A percentile compares a stretch with the other conserved stretches of the same genome.
Evolutionary conservation across 2,113 vertebrate species (phyloP).

Genomic region (Leiothrix lutea): DNA sequence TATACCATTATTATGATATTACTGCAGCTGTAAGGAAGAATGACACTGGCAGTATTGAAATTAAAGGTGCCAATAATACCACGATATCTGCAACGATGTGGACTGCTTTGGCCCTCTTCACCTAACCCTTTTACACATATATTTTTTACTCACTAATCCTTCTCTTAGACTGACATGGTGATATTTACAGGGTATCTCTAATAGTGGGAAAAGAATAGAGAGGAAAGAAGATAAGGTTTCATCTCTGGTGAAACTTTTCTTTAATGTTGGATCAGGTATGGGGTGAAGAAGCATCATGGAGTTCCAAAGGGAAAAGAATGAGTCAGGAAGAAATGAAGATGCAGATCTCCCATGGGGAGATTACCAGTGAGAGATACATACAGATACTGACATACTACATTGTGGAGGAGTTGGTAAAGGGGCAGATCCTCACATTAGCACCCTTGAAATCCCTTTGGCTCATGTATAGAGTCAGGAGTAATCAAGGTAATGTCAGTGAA

Average conservation of each 20-base stretch:
- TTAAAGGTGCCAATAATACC: neutral
- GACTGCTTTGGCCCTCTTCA: neutral
- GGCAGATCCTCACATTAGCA: neutral
- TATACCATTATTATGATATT: neutral
- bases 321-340: neutral
- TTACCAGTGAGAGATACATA: neutral
- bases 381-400: neutral
- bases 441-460: neutral
- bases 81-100: accelerated
- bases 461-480: neutral
- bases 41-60: neutral
- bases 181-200: neutral
- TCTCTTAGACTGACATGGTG: neutral
- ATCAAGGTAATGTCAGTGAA: neutral
- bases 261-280: neutral
- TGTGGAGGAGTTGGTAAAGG: neutral
- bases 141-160: neutral
- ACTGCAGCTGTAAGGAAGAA: neutral
- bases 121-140: neutral
- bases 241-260: neutral
- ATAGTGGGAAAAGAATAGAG: neutral
- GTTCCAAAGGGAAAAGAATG: neutral
- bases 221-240: neutral
- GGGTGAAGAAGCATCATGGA: neutral
- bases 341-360: neutral